These are phyloP conservation scores for Galleria mellonella DNA, from an alignment of 1,140 invertebrate species.

Conservation along the genomic window DNA sequence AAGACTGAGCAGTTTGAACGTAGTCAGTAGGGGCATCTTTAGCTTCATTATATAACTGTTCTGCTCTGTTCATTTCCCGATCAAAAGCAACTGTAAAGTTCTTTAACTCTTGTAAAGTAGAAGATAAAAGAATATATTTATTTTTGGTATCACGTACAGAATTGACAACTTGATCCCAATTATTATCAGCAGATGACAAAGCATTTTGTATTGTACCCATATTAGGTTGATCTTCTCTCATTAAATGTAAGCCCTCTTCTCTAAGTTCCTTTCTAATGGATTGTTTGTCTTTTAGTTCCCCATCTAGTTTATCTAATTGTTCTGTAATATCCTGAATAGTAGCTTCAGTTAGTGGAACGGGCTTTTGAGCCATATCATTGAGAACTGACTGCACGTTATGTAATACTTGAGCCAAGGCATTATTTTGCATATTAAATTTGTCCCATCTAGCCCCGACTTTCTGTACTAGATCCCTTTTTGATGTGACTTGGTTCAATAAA, in stretches of 20 bases:
- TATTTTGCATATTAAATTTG: slow-evolving; percentile 80
- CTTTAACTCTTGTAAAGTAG: slow-evolving; percentile 84
- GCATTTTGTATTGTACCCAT: slow-evolving; percentile 86
- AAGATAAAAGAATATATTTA: slow-evolving; percentile 82
- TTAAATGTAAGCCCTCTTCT: slow-evolving; percentile 83
- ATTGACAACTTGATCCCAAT: slow-evolving; percentile 86
- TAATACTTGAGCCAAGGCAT: slow-evolving; percentile 78
- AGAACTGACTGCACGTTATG: slow-evolving; percentile 75
- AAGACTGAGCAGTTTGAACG: slow-evolving; percentile 76
- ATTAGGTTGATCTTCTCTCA: slow-evolving; percentile 87
- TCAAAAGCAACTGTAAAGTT: slow-evolving; percentile 81
- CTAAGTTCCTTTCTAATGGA: slow-evolving; percentile 61
- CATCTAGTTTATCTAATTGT: slow-evolving; percentile 67
- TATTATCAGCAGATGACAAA: slow-evolving; percentile 82
- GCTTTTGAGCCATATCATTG: slow-evolving; percentile 74
- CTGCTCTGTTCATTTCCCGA: slow-evolving; percentile 80
- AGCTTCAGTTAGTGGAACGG: slow-evolving; percentile 76
- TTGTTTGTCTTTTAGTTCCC: slow-evolving; percentile 65
- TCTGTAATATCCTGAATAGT: slow-evolving; percentile 76
- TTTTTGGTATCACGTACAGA: slow-evolving; percentile 83
- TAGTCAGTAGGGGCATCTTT: slow-evolving; percentile 80
- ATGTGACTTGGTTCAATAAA: slow-evolving; percentile 78
- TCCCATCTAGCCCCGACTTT: slow-evolving; percentile 81
- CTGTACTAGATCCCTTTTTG: slow-evolving; percentile 80
- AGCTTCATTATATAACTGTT: slow-evolving; percentile 75